phyloP scores from a whole-genome alignment of 2,797 vertebrate genomes.

The Lagodon rhomboides region DNA sequence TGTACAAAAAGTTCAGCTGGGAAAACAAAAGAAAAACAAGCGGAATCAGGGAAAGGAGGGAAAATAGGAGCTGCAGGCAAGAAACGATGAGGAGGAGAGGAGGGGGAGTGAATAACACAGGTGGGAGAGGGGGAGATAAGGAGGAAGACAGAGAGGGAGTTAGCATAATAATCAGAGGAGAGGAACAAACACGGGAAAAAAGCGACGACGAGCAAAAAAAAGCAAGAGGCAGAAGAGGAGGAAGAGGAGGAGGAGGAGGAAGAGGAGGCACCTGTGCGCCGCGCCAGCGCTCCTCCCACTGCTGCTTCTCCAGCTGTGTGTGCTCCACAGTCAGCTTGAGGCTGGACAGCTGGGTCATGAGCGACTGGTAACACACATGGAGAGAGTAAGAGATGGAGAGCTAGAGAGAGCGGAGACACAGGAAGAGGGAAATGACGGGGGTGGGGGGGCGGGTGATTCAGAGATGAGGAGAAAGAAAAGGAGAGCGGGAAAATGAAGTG shows the following conservation, averaged over 20 bases:
- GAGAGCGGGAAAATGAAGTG: conserved; percentile 37
- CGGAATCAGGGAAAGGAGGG: not conserved
- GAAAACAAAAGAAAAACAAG: conserved; percentile 6
- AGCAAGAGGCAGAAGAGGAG: conserved; percentile 13
- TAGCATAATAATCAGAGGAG: conserved; percentile 1
- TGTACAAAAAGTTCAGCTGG: not conserved
- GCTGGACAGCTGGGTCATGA: conserved; percentile 85
- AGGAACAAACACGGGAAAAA: not conserved
- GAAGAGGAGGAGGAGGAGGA: conserved; percentile 48
- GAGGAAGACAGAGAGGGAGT: not conserved
- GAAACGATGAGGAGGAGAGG: not conserved
- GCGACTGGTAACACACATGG: conserved; percentile 83
- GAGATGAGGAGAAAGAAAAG: conserved; percentile 43
- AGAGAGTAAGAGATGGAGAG: conserved; percentile 85
- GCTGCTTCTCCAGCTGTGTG: conserved; percentile 87
- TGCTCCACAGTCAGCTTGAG: conserved; percentile 87
- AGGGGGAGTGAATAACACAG: not conserved
- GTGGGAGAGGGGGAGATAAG: not conserved
- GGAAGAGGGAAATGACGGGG: conserved; percentile 62
- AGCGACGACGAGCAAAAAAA: conserved; percentile 4
- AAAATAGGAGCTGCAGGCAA: not conserved
- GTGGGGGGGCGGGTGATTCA: not conserved
- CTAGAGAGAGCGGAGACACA: conserved; percentile 68
- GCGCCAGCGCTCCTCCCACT: conserved; percentile 84
- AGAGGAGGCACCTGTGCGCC: conserved; percentile 79